Base-by-base conservation (phyloP, 1,140 invertebrate genomes). In the Geopemphigus sp. region DNA sequence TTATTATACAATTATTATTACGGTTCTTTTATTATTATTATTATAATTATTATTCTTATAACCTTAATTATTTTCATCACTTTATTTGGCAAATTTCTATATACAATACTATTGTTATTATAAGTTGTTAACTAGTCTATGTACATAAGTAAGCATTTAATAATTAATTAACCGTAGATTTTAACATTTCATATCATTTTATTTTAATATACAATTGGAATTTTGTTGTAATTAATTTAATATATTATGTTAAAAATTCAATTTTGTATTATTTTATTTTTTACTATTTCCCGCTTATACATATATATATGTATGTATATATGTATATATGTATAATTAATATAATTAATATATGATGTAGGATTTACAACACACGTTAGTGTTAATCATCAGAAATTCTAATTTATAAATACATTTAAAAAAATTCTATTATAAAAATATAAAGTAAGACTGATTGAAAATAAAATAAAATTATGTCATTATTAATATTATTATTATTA, bases 121-220 rank as follows among this genome's bases (percentile, higher is more conserved):
- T 68, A 14, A 22, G 5, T 57, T 78, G 15, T 50, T 78, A 39
- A 63, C 73, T 78, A 78, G 73, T 78, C 56, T 5, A 11, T 61
- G 73, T 74, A 74, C 0, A 74, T 73, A 74, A 39, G 12, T 45
- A 22, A 74, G 54, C n/a, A 45, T 74, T 59, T 74, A 29, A 50
- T 50, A 45, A 57, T 59, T 74, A 29, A 50, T 50, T 68, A 50
- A 70, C 3, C 53, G 17, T 29, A n/a, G 17, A n/a, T 70, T 70
- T 70, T 53, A 53, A 29, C 68, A 26, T 70, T 54, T 19, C 47
- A 70, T 63, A 59, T 50, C 22, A 1, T 50, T 29, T 2, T 50
- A 26, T 19, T 39, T 32, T 26, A 4, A 17, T 68, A 8, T 47
- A 0, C 17, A 47, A 24, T 53, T 70, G 15, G 19, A 54, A 54